phyloP scores from a whole-genome alignment of 2,888 invertebrate species.

The Pyrocoelia pectoralis region DNA sequence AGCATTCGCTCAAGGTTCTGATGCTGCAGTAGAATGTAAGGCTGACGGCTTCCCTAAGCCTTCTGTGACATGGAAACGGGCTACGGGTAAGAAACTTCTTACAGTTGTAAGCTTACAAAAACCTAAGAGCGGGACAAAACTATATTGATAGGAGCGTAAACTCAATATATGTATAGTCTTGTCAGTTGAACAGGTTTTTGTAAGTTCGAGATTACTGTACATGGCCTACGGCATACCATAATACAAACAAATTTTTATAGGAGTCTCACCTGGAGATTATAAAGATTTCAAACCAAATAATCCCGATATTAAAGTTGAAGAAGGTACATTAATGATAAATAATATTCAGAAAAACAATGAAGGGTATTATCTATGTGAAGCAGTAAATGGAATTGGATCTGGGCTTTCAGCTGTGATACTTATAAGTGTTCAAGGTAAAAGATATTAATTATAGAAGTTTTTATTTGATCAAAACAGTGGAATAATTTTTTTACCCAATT shows the following conservation, averaged over 20 bases:
- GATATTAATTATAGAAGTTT: too few relatives aligned
- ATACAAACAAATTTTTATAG: slow-evolving; percentile 60
- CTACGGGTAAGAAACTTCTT: slow-evolving; percentile 82
- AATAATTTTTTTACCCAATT: neutral
- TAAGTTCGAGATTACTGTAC: too few relatives aligned
- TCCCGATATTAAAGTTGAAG: slow-evolving; percentile 91
- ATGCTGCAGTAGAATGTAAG: slow-evolving; percentile 94
- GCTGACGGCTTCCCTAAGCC: slow-evolving; percentile 96
- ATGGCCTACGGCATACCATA: too few relatives aligned
- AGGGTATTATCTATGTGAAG: slow-evolving; percentile 95
- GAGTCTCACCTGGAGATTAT: slow-evolving; percentile 91
- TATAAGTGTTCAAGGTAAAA: slow-evolving; percentile 94
- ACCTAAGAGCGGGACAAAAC: too few relatives aligned
- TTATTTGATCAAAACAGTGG: too few relatives aligned
- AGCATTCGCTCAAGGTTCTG: slow-evolving; percentile 93
- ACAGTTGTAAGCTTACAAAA: too few relatives aligned
- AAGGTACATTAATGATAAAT: slow-evolving; percentile 89
- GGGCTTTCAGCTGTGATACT: slow-evolving; percentile 93
- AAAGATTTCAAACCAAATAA: slow-evolving; percentile 91
- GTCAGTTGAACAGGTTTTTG: too few relatives aligned
- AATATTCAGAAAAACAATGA: slow-evolving; percentile 94
- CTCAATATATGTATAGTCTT: too few relatives aligned
- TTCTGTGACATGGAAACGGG: slow-evolving; percentile 94
- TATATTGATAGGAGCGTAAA: too few relatives aligned
- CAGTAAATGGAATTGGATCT: slow-evolving; percentile 94